Evolutionary conservation across 2,797 vertebrate species (phyloP), one percentile per base, ranked within the genome.

Genomic region (Eutrigla gurnardus): DNA sequence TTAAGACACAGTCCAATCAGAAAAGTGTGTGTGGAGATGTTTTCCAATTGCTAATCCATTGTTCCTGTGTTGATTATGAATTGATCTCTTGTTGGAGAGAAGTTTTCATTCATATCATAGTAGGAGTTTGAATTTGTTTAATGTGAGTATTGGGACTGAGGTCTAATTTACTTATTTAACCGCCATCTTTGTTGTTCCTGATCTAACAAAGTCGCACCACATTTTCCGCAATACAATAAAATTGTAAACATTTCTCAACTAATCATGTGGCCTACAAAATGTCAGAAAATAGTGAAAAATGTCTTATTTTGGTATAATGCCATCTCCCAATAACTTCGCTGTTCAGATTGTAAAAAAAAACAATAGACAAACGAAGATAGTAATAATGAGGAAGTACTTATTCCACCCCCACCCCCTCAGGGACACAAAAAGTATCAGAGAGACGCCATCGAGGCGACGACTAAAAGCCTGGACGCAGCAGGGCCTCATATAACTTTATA

Each of bases 401-500:
- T 33, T 12, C 6, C 6, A 39, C 54, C 49, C 40, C 17, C 25
- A 18, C 32, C 15, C 33, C 37, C 59, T 8, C 0, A 2, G 66
- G 81, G 61, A 66, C 60, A 40, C 13, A 57, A 72, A 4, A 64
- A 82, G 60, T 68, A 49, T 71, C 55, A 78, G 55, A 77, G 54
- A 81, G 73, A 82, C 33, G 54, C 86, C 83, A 73, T 2, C 4
- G 68, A 75, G 69, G 62, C 66, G 25, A 50, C 73, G 64, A 70
- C 83, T 84, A 86, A 89, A 88, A 86, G 86, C 71, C 81, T 57
- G 12, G 66, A 69, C 4, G 37, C 81, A 73, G 79, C 75, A 50
- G 67, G 87, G 75, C 74, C 80, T 87, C 79, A 59, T 81, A 80
- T 84, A 86, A 82, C 84, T 78, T 83, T 77, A 87, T 58, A 77